Percentiles rank a stretch among this genome's conserved stretches.
Conservation (phyloP, 2,888 invertebrate species). For the Acrobasis consociella region DNA sequence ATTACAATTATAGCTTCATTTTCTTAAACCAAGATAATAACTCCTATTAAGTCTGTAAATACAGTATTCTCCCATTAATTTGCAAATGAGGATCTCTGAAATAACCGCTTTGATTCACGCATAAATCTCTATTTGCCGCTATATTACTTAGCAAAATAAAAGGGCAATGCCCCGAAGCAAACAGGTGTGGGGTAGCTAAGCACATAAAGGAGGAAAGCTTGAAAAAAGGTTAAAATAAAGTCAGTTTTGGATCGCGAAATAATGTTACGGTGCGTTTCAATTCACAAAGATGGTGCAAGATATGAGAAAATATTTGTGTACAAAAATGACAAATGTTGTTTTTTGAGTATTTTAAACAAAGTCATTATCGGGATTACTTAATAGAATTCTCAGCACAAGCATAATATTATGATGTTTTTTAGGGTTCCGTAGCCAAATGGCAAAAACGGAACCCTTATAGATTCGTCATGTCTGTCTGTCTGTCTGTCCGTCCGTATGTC, state of each 20-base stretch:
- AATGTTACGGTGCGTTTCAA: slow-evolving; percentile 68
- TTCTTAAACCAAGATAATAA: slow-evolving; percentile 3
- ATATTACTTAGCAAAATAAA: slow-evolving; percentile 64
- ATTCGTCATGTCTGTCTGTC: no score
- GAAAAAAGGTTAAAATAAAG: slow-evolving; percentile 73
- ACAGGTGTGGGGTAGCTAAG: slow-evolving; percentile 76
- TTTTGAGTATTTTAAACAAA: no score
- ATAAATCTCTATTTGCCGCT: slow-evolving; percentile 57
- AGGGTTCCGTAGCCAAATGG: no score
- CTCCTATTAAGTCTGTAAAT: not conserved
- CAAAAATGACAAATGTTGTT: no score
- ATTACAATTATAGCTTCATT: not conserved
- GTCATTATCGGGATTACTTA: no score
- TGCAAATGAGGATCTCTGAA: slow-evolving; percentile 43
- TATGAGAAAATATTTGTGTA: slow-evolving; percentile 27
- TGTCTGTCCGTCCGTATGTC: no score
- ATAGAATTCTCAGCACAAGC: no score
- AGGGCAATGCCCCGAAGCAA: slow-evolving; percentile 70
- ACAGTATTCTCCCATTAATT: slow-evolving; percentile 26
- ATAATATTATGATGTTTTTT: no score
- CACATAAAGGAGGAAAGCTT: slow-evolving; percentile 73
- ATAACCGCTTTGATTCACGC: slow-evolving; percentile 50
- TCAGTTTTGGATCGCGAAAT: slow-evolving; percentile 66
- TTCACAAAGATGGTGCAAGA: slow-evolving; percentile 39
- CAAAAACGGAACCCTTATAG: no score